Evolutionary conservation across 2,797 vertebrate genomes (phyloP), one percentile per base, ranked within the genome.

Genomic region (Selene dorsalis): DNA sequence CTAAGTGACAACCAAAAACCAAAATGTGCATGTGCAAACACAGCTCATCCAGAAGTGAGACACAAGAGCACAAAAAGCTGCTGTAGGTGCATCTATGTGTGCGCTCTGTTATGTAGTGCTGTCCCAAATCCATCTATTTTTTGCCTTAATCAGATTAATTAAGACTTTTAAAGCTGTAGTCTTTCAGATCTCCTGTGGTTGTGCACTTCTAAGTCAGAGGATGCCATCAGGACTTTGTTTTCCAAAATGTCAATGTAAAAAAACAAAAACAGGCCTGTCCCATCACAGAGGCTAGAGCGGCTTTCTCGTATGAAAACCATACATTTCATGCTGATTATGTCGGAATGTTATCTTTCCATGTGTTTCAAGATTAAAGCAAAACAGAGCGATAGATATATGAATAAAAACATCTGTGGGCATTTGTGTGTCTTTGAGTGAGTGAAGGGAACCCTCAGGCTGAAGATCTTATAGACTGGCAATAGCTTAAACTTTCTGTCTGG

Each of bases 241-340:
- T 28, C 58, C 12, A 38, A 18, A 47, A 50, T 50, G 63, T 66
- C 63, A 35, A 80, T 80, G 50, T 50, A 12, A 53, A 69, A 76
- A 75, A 73, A 35, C 8, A 57, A 69, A 76, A 75, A 75, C 71
- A 69, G 56, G 48, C 26, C 7, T 24, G 8, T 24, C 1, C 17
- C 57, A 30, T 16, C 39, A 28, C 57, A 50, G 48, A 48, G 18
- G 18, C n/a, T 17, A 24, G 57, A 7, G n/a, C 53, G 17, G n/a
- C 30, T 47, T n/a, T 22, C 20, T 70, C 24, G 13, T 50, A 26
- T 12, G 32, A 13, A 43, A 50, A 20, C 18, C 18, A 17, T 67
- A 65, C 26, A 28, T 50, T 10, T 69, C 26, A 50, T 52, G n/a
- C 41, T 50, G 32, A 65, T 73, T 53, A 47, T 5, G 6, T 9